Conservation (phyloP, 92 coral and sea anemone species). For the Palythoa heliodiscus region DNA sequence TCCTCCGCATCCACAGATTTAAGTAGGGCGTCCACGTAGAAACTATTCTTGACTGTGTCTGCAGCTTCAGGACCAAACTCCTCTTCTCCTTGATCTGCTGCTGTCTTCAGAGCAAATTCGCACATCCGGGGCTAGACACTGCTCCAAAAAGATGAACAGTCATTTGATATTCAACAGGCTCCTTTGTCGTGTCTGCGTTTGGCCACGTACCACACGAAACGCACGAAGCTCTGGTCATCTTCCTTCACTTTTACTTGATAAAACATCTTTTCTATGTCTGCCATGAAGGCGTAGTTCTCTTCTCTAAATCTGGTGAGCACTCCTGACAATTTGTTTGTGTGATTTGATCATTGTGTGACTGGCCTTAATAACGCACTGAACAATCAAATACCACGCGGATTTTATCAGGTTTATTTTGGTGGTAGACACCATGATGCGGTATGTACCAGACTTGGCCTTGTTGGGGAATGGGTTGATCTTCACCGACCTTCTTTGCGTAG, state of each 20-base stretch:
- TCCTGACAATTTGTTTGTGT: slow-evolving; percentile 53
- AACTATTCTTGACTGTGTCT: slow-evolving; percentile 4
- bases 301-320: slow-evolving; percentile 65
- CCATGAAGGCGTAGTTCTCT: slow-evolving; percentile 15
- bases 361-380: slow-evolving; percentile 44
- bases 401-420: background rate
- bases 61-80: slow-evolving; percentile 16
- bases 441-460: slow-evolving; percentile 54
- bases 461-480: background rate
- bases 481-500: slow-evolving; percentile 36
- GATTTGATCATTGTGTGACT: slow-evolving; percentile 49
- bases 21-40: slow-evolving; percentile 30
- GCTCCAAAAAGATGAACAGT: slow-evolving; percentile 40
- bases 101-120: slow-evolving; percentile 28
- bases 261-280: slow-evolving; percentile 33
- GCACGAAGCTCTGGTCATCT: slow-evolving; percentile 23
- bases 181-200: slow-evolving; percentile 4
- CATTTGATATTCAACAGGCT: slow-evolving; percentile 40
- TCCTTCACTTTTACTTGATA: slow-evolving; percentile 42
- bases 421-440: slow-evolving; percentile 63
- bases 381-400: slow-evolving; percentile 56
- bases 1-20: slow-evolving; percentile 29
- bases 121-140: slow-evolving; percentile 37
- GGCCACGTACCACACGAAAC: slow-evolving; percentile 43
- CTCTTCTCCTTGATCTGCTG: slow-evolving; percentile 28